Percentiles rank a stretch among this genome's conserved stretches.
These are phyloP conservation scores for Tachystola acroxantha DNA, from an alignment of 2,888 invertebrate genomes.

Conservation along the genomic window DNA sequence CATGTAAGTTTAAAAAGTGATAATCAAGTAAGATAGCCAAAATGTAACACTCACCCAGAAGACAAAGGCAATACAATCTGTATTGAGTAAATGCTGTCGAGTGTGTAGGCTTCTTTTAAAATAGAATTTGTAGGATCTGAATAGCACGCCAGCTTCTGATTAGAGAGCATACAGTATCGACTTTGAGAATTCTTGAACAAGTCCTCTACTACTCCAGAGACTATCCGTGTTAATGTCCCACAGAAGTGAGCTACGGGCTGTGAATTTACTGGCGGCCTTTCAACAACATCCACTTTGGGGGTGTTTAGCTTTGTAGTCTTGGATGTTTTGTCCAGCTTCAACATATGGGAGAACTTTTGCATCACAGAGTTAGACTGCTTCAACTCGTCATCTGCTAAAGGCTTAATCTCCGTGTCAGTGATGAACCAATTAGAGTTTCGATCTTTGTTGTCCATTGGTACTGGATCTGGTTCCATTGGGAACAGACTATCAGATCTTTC, in stretches of 20 bases:
- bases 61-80: constrained; percentile 79
- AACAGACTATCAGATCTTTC: constrained; percentile 81
- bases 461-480: constrained; percentile 38
- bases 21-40: constrained; percentile 5
- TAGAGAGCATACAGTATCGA: constrained; percentile 84
- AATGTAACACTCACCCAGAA: constrained; percentile 46
- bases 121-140: constrained; percentile 83
- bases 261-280: constrained; percentile 70
- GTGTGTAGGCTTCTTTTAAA: constrained; percentile 83
- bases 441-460: constrained; percentile 40
- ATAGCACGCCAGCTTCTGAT: constrained; percentile 85
- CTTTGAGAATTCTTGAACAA: constrained; percentile 86
- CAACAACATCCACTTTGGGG: constrained; percentile 50
- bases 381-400: constrained; percentile 28
- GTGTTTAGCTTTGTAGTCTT: constrained; percentile 35
- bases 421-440: constrained; percentile 66
- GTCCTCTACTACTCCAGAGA: constrained; percentile 82
- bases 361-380: constrained; percentile 50
- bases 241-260: constrained; percentile 73
- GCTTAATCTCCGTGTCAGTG: constrained; percentile 26
- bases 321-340: constrained; percentile 72
- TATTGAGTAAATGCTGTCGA: constrained; percentile 82
- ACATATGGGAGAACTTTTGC: constrained; percentile 55
- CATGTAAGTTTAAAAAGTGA: too few relatives aligned
- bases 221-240: constrained; percentile 79